A percentile compares a stretch with the other conserved stretches of the same genome.
These are phyloP conservation scores for Oceanodroma leucorhoa DNA, from an alignment of 2,797 vertebrate species.

Conservation along the genomic window DNA sequence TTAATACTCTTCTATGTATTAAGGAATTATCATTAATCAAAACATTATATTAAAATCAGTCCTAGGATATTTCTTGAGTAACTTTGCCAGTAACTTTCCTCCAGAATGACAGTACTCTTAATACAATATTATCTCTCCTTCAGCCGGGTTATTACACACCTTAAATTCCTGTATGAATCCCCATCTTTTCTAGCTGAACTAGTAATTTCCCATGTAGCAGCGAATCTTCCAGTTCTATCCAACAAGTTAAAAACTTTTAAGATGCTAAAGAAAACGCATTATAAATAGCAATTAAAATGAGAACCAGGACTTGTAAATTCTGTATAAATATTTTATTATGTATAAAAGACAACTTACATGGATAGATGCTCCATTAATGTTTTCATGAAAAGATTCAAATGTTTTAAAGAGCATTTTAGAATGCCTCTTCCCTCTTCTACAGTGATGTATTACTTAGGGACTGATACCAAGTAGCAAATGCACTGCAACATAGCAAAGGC, in stretches of 20 bases:
- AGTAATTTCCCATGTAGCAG: background rate
- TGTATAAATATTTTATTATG: slow-evolving; percentile 64
- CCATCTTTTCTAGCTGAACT: background rate
- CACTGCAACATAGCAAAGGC: background rate
- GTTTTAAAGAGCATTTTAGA: background rate
- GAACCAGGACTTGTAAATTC: background rate
- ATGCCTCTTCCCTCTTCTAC: background rate
- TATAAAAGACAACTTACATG: slow-evolving; percentile 44
- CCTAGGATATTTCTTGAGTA: background rate
- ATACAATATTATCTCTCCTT: background rate
- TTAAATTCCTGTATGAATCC: background rate
- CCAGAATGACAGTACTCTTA: background rate
- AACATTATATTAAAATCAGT: background rate
- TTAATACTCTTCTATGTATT: background rate
- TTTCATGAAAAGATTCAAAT: slow-evolving; percentile 4
- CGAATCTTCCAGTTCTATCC: background rate
- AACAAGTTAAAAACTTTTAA: background rate
- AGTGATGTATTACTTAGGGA: background rate
- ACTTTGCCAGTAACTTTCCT: background rate
- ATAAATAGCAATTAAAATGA: background rate
- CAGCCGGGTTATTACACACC: background rate
- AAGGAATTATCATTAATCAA: background rate
- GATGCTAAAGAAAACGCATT: background rate
- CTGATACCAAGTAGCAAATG: background rate
- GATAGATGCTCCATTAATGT: background rate